phyloP scores from a whole-genome alignment of 2,797 vertebrate genomes.

The Centropyge bicolor region DNA sequence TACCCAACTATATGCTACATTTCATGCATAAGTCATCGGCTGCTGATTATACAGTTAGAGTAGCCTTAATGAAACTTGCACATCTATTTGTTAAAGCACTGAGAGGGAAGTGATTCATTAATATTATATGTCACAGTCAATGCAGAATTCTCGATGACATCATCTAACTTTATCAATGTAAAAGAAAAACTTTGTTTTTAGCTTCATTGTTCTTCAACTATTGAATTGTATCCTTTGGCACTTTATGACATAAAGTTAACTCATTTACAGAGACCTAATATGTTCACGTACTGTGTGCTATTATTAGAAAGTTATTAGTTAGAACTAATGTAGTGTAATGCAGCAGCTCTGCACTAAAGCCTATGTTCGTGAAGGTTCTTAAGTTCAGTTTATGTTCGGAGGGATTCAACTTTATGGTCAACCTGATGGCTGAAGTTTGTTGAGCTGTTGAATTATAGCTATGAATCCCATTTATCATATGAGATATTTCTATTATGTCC shows the following conservation, averaged over 20 bases:
- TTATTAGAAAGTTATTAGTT: neutral
- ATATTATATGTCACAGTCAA: neutral
- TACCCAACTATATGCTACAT: conserved; percentile 23
- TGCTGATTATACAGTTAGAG: conserved; percentile 47
- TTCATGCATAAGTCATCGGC: conserved; percentile 59
- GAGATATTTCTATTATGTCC: neutral
- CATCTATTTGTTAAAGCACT: conserved; percentile 28
- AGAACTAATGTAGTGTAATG: neutral
- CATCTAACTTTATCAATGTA: neutral
- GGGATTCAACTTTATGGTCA: no score
- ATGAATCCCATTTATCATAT: no score
- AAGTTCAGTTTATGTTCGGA: neutral
- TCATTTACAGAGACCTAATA: neutral
- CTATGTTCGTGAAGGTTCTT: neutral
- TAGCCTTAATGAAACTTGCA: conserved; percentile 32
- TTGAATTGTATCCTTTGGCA: neutral
- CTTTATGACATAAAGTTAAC: neutral
- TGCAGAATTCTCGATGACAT: conserved; percentile 13
- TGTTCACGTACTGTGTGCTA: neutral
- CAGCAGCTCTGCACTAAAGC: neutral
- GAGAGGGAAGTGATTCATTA: conserved; percentile 9
- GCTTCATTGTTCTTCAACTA: neutral
- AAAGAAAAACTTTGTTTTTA: neutral
- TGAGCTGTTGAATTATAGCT: neutral
- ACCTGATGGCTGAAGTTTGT: neutral